phyloP scores from a whole-genome alignment of 1,140 invertebrate species.

The Drosophila jambulina region DNA sequence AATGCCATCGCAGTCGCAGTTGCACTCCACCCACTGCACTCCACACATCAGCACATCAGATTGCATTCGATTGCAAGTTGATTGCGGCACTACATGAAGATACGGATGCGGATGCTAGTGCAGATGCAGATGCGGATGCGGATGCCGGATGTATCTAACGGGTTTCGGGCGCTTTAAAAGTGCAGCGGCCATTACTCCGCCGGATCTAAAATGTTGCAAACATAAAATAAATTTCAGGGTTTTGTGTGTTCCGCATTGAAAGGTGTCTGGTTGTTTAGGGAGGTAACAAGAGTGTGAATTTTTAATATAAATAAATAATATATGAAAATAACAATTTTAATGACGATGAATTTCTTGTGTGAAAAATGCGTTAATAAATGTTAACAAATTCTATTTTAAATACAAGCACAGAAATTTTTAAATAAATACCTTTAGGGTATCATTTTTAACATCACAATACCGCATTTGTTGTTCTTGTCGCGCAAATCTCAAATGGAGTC shows the following conservation, averaged over 20 bases:
- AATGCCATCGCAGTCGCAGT: slow-evolving; percentile 10
- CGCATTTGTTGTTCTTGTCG: slow-evolving; percentile 38
- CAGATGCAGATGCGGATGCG: slow-evolving; percentile 35
- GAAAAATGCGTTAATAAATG: neutral
- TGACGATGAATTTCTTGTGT: too few species aligned
- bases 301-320: slow-evolving; percentile 1
- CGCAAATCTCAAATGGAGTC: slow-evolving; percentile 79
- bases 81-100: slow-evolving; percentile 45
- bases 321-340: neutral
- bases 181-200: slow-evolving; percentile 52
- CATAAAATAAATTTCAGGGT: slow-evolving; percentile 50
- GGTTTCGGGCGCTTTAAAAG: slow-evolving; percentile 56
- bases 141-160: slow-evolving; percentile 32
- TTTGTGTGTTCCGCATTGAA: neutral
- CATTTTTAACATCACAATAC: neutral
- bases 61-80: slow-evolving; percentile 57
- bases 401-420: neutral
- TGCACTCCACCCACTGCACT: slow-evolving; percentile 9
- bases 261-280: neutral
- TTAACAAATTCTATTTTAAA: neutral
- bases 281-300: too few species aligned
- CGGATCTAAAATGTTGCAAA: slow-evolving; percentile 47
- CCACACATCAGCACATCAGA: slow-evolving; percentile 56
- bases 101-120: slow-evolving; percentile 33
- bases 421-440: slow-evolving; percentile 3